Evolutionary conservation across 2,888 invertebrate genomes (phyloP), one percentile per base, ranked within the genome.

Genomic region (Rotaria magnacalcarata): DNA sequence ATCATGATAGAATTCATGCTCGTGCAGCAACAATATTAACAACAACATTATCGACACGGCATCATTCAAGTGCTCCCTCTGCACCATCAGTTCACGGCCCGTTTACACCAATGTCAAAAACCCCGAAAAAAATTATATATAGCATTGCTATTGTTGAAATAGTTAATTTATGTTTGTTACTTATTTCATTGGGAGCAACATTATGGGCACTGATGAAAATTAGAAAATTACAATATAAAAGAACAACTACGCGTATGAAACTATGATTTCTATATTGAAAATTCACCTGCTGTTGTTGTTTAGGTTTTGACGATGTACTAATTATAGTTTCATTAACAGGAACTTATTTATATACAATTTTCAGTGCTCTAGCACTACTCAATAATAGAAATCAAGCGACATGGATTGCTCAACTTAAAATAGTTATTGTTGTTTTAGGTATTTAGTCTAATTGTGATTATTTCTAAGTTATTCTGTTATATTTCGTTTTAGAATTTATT

Each of bases 91-190:
- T 6, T 16, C 14, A 34, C 16, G 34, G 16, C 19, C 67, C 19
- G 16, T 67, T 67, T 7, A 16, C 16, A 34, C 19, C 67, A 41
- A 27, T 67, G 19, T 6, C 27, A 34, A 67, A 67, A 67, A 67
- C 67, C 1, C 67, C 67, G 14, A 67, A 34, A 34, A 80, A 24
- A 43, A 47, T 80, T 24, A n/a, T 47, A 47, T 80, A 80, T n/a
- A 80, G 80, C n/a, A 80, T 80, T n/a, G 80, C 80, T 47, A 80
- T 80, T 11, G n/a, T 80, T 47, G 80, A 47, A n/a, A 43, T 80
- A 3, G 80, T 80, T 11, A 80, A 80, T 47, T n/a, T 80, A 19
- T 47, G 24, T 24, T n/a, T 80, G n/a, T n/a, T 80, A n/a, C 11
- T 16, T 47, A n/a, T n/a, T 21, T 80, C 80, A 24, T 47, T 80